phyloP scores from a whole-genome alignment of 2,888 invertebrate species.

The Caenorhabditis auriculariae region DNA sequence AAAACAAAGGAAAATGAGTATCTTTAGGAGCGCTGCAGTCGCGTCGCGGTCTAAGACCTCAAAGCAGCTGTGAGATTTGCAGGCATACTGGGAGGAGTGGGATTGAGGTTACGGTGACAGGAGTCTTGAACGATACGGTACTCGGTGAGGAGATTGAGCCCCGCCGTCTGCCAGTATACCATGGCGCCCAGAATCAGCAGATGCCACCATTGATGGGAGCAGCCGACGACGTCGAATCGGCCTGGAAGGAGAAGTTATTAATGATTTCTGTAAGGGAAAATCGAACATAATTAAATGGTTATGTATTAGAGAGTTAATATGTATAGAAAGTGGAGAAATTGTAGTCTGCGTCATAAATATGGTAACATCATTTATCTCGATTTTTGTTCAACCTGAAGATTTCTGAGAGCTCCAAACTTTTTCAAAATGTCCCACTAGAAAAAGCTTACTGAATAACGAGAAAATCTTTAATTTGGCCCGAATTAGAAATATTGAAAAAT shows the following conservation, averaged over 20 bases:
- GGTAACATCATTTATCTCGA: too few relatives aligned
- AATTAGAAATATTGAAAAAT: neutral
- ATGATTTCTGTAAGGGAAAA: neutral
- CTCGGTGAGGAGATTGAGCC: slow-evolving; percentile 23
- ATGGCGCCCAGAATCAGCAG: slow-evolving; percentile 83
- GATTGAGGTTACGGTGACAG: too few relatives aligned
- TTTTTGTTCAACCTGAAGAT: too few relatives aligned
- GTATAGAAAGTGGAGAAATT: too few relatives aligned
- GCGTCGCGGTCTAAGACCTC: too few relatives aligned
- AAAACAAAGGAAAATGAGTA: too few relatives aligned
- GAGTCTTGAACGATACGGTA: slow-evolving; percentile 20
- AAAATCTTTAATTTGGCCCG: neutral
- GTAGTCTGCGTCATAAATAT: too few relatives aligned
- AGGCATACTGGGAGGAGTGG: too few relatives aligned
- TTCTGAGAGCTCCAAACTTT: neutral
- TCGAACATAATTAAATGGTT: neutral
- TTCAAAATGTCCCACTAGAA: neutral
- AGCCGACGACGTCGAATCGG: slow-evolving; percentile 85
- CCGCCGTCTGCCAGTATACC: slow-evolving; percentile 83
- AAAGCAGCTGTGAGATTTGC: too few relatives aligned
- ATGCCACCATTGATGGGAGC: slow-evolving; percentile 98
- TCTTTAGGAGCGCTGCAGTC: too few relatives aligned
- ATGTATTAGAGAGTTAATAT: neutral
- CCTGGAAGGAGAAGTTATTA: too few relatives aligned
- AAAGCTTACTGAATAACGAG: neutral